A percentile compares a stretch with the other conserved stretches of the same genome.
Evolutionary conservation across 2,113 vertebrate genomes (phyloP).

Genomic region (Mormoops blainvillei): DNA sequence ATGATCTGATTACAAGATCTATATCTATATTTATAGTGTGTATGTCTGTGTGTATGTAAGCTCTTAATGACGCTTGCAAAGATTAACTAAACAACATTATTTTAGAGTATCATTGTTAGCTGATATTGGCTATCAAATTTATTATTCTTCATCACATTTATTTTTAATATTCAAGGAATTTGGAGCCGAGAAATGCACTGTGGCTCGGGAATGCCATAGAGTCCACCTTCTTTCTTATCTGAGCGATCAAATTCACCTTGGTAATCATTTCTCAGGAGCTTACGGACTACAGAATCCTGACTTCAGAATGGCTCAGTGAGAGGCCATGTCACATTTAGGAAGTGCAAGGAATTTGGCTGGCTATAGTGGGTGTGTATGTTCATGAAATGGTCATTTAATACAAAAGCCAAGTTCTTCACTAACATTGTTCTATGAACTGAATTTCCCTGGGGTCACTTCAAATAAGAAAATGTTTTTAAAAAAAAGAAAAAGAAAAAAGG

Average conservation of each 20-base stretch:
- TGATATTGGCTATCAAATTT: not conserved
- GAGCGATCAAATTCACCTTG: not conserved
- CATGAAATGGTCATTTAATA: not conserved
- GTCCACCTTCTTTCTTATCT: not conserved
- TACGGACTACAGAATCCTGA: fast-evolving
- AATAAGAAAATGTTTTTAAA: not conserved
- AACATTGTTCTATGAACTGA: not conserved
- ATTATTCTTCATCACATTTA: not conserved
- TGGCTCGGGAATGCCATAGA: not conserved
- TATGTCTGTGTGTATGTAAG: not conserved
- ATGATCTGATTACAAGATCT: not conserved
- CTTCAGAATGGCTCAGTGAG: not conserved
- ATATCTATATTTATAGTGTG: not conserved
- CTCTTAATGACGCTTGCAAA: not conserved
- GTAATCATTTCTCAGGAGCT: not conserved
- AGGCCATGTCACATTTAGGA: not conserved
- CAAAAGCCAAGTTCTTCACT: not conserved
- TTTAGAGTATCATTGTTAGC: not conserved
- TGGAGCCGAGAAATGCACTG: not conserved
- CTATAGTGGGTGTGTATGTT: not conserved
- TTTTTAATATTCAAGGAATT: constrained; percentile 6
- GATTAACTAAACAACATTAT: not conserved
- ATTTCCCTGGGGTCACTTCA: not conserved
- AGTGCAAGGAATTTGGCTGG: not conserved
- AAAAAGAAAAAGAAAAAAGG: not conserved